Conservation (phyloP, 2,797 vertebrate species). For the Podarcis siculus region DNA sequence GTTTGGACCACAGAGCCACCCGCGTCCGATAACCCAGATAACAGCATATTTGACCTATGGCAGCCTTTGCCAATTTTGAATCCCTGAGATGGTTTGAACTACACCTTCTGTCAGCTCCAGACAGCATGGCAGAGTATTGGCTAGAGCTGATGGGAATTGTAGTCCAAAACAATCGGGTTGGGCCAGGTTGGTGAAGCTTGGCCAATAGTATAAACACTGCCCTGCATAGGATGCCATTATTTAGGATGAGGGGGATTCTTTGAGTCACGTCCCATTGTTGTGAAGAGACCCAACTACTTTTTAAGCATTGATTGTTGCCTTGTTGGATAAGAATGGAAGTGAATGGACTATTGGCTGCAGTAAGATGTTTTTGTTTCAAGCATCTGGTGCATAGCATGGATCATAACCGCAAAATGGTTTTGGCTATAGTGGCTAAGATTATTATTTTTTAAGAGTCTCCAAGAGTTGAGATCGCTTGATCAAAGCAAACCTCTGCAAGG, state of each 20-base stretch:
- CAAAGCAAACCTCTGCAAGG: background rate
- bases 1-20: no score
- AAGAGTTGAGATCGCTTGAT: background rate
- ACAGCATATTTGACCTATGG: background rate
- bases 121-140: no score
- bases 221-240: background rate
- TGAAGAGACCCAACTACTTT: background rate
- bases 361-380: background rate
- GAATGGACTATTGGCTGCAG: background rate
- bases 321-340: background rate
- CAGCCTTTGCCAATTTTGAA: no score
- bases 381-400: background rate
- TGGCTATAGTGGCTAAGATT: background rate
- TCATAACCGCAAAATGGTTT: background rate
- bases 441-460: background rate
- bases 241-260: background rate
- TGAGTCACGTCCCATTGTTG: background rate
- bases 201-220: background rate
- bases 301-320: background rate
- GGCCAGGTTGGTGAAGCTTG: background rate
- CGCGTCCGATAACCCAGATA: background rate
- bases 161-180: no score
- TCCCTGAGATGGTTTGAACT: no score
- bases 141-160: no score
- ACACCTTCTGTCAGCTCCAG: no score